Conservation (phyloP, 30 jellyfish, hydroid and myxozoan genomes). For the Turritopsis rubra region DNA sequence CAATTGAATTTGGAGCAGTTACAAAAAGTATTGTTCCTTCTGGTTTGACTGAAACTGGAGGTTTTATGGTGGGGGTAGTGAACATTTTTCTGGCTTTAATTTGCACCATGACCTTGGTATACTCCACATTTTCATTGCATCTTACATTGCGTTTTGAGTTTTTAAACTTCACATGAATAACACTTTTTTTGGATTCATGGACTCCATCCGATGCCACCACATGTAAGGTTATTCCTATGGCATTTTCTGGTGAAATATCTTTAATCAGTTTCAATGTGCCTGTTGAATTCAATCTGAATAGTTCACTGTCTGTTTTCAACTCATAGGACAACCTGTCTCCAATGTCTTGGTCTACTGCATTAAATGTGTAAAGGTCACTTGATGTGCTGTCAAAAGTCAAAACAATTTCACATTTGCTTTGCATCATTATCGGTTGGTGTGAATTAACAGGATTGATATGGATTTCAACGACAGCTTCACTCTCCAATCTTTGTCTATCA, state of each 20-base stretch:
- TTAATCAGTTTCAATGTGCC: slow-evolving; percentile 42
- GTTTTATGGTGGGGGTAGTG: not conserved
- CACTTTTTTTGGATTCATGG: slow-evolving; percentile 17
- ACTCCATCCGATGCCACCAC: slow-evolving; percentile 29
- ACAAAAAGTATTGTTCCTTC: not conserved
- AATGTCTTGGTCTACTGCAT: slow-evolving; percentile 42
- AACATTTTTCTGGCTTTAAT: not conserved
- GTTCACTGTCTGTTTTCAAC: slow-evolving; percentile 39
- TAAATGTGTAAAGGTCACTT: slow-evolving; percentile 36
- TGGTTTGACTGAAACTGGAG: slow-evolving; percentile 6
- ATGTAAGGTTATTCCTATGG: not conserved
- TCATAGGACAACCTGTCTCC: slow-evolving; percentile 31
- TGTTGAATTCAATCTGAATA: slow-evolving; percentile 43
- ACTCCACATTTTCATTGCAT: not conserved
- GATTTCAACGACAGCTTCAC: slow-evolving; percentile 42
- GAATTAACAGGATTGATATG: slow-evolving; percentile 59
- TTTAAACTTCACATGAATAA: not conserved
- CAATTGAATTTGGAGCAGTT: not conserved
- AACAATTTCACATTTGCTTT: slow-evolving; percentile 27
- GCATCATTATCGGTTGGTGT: slow-evolving; percentile 55
- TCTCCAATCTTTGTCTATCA: slow-evolving; percentile 5
- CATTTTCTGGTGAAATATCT: not conserved
- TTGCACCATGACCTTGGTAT: not conserved
- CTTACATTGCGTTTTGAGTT: not conserved
- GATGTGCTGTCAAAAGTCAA: slow-evolving; percentile 18